Conservation (phyloP, 2,888 invertebrate genomes). For the Agapetus fuscipes region DNA sequence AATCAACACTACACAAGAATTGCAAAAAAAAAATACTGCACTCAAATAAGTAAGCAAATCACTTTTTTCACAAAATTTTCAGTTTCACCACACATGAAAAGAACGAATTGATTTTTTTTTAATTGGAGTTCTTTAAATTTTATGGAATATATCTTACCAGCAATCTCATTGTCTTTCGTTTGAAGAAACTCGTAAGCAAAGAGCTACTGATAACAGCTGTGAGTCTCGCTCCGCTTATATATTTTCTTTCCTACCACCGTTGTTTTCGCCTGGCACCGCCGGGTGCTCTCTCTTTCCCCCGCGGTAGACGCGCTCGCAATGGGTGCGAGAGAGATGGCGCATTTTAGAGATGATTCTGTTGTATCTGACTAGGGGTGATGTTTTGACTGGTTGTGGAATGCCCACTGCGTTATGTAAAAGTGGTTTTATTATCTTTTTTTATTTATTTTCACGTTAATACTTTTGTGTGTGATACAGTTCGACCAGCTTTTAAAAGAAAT, state of each 20-base stretch:
- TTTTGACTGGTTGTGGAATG: no score
- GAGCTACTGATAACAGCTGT: constrained; percentile 20
- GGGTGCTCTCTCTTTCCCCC: constrained; percentile 5
- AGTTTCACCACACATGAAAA: no score
- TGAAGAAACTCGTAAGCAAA: constrained; percentile 20
- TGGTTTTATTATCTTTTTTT: no score
- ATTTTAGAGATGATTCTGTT: background rate
- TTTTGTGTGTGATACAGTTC: no score
- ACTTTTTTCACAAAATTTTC: background rate
- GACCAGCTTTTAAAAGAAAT: no score
- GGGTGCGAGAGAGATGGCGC: background rate
- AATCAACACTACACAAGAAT: no score
- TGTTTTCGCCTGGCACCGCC: constrained; percentile 11
- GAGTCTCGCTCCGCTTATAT: constrained; percentile 10
- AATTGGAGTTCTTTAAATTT: background rate
- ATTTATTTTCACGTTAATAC: no score
- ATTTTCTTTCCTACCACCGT: constrained; percentile 12
- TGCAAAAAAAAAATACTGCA: no score
- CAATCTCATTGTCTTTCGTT: constrained; percentile 21
- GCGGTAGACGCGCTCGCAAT: background rate
- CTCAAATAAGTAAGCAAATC: no score
- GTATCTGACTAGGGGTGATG: no score
- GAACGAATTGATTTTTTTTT: background rate
- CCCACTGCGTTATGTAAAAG: no score
- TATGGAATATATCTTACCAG: constrained; percentile 15